Percentiles rank a stretch among this genome's conserved stretches.
Evolutionary conservation across 92 coral and sea anemone species (phyloP).

Genomic region (Plumapathes pennacea): DNA sequence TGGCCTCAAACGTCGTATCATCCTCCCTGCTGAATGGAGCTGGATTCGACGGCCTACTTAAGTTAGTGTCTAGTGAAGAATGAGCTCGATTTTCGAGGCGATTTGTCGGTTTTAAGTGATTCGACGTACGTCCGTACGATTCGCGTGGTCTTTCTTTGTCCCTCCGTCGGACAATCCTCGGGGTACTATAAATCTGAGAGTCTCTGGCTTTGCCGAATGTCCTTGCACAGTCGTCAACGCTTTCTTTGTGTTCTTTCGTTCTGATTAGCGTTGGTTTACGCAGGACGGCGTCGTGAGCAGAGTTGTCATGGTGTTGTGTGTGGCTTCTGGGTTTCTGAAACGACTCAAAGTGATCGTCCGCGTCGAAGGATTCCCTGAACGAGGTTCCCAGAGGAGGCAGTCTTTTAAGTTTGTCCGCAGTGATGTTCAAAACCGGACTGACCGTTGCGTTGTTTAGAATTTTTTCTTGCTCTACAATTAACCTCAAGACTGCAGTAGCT

Average conservation of each 20-base stretch:
- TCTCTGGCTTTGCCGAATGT: slow-evolving; percentile 52
- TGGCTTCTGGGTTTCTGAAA: slow-evolving; percentile 44
- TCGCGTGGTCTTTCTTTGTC: slow-evolving; percentile 77
- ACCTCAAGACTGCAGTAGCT: slow-evolving; percentile 86
- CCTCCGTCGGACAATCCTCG: slow-evolving; percentile 71
- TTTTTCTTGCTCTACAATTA: slow-evolving; percentile 84
- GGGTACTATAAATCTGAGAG: slow-evolving; percentile 79
- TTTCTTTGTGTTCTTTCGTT: slow-evolving; percentile 51
- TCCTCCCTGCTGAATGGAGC: slow-evolving; percentile 4
- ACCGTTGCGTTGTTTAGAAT: slow-evolving; percentile 68
- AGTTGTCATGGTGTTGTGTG: slow-evolving; percentile 6
- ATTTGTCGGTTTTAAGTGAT: background rate
- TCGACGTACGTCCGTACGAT: slow-evolving; percentile 73
- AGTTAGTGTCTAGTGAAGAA: background rate
- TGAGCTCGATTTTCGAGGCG: background rate
- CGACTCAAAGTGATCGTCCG: slow-evolving; percentile 35
- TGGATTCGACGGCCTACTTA: slow-evolving; percentile 36
- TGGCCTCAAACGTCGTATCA: no score
- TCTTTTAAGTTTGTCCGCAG: slow-evolving; percentile 67
- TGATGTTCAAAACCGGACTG: slow-evolving; percentile 79
- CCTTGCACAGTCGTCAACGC: slow-evolving; percentile 33
- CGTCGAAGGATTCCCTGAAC: slow-evolving; percentile 39
- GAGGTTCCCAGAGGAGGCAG: slow-evolving; percentile 73
- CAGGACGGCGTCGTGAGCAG: slow-evolving; percentile 48
- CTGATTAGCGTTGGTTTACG: slow-evolving; percentile 67